Base-by-base conservation (phyloP, 1,140 invertebrate genomes). In the Andrena cerasifolii region DNA sequence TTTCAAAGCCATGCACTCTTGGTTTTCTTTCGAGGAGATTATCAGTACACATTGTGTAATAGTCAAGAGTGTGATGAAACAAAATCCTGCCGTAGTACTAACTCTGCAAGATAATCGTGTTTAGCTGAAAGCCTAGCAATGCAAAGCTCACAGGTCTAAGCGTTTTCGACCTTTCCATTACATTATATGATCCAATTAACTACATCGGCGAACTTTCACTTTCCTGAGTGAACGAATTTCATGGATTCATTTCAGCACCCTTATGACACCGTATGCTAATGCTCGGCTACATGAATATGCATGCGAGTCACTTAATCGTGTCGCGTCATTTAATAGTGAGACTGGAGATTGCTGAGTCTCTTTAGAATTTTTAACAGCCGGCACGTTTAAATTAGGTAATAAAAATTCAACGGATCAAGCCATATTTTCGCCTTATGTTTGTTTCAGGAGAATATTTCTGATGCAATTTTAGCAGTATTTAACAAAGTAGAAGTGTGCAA, bases 351-450 rank as follows among this genome's bases (percentile, higher is more conserved):
- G 7, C 56, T 31, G 58, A 62, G 70, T 51, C 58, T 36, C 31
- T 28, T 14, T 36, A n/a, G 36, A 70, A 70, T 59, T 70, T 73
- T 73, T 73, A 73, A 62, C 49, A 73, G 21, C 58, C 31, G 21
- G 58, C 40, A 16, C 31, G 49, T 72, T 61, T 73, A 73, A 63
- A 63, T 73, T 73, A 51, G 28, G 58, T 40, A 63, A 73, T 73
- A 33, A 63, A 49, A 73, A 63, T 73, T 62, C 49, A 73, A 51
- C 12, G 58, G 33, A 33, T 4, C 5, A 8, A 18, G 45, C 45
- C 3, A 49, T 49, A 4, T 49, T 51, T 51, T 24, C 14, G 7
- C 10, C 24, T 51, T 6, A 4, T 51, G 24, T 40, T 43, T 54
- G n/a, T 6, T 4, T 26, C 49, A 18, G 33, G 28, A 54, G n/a